Evolutionary conservation across 2,888 invertebrate species (phyloP), one percentile per base, ranked within the genome.

Genomic region (Caenorhabditis sp.): DNA sequence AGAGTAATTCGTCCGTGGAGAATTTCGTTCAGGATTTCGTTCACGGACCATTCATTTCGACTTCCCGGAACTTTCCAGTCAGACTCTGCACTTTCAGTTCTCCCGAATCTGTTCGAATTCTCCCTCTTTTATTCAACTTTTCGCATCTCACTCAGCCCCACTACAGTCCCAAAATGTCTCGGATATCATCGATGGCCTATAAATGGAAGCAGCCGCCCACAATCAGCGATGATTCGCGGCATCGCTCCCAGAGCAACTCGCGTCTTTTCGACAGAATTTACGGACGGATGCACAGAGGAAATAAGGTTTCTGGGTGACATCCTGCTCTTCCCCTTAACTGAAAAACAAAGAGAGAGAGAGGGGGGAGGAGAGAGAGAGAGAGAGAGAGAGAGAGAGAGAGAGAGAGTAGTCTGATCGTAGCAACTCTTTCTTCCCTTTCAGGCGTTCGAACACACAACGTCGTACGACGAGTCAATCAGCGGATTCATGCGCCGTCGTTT

Each of bases 381-480:
- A 35, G 5, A 48, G 17, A 52, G 22, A 52, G 50, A 37, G 46
- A 59, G 27, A 53, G 35, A 53, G 20, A 22, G 20, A 39, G 20
- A 39, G n/a, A 46, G 56, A 37, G 35, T 9, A 3, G 35, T 9
- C 35, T 9, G 9, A 3, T 35, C 35, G 35, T 35, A n/a, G 15
- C 13, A 26, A 20, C n/a, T 45, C 56, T 41, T n/a, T n/a, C 39
- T 55, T 37, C n/a, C 50, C 45, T 75, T 75, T 20, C 95, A 97
- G 91, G 98, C 98, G 0, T 99, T 99, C 89, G 95, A 95, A 2
- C 96, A 96, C 89, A 99, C 98, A 0, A 93, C 96, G 0, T 93
- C 94, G 65, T 99, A 99, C 89, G 98, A 99, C 90, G 92, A 93
- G 62, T 94, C 95, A 39, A 98, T 99, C 85, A 94, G 96, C 0